These are phyloP conservation scores for Entomobrya multifasciata DNA, from an alignment of 2,888 invertebrate species.

Conservation along the genomic window DNA sequence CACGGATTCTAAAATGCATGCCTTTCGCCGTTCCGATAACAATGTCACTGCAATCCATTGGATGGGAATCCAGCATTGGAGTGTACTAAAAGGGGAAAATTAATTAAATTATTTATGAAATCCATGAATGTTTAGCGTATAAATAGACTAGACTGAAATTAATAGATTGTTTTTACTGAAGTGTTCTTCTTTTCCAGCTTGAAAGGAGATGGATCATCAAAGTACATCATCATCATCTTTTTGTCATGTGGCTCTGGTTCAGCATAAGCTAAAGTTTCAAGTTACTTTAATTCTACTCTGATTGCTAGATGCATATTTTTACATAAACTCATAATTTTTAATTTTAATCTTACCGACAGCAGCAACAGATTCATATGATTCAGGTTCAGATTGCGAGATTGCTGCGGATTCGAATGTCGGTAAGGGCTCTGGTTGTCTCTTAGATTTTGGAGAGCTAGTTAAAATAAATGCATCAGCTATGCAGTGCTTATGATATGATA, in stretches of 20 bases:
- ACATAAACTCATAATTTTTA: too few species aligned
- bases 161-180: slow-evolving; percentile 2
- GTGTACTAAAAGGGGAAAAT: slow-evolving; percentile 81
- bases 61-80: slow-evolving; percentile 92
- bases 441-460: not conserved
- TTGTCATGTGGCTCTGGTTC: slow-evolving; percentile 77
- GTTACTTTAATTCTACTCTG: too few species aligned
- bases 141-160: too few species aligned
- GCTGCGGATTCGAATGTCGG: too few species aligned
- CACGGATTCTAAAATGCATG: slow-evolving; percentile 90
- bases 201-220: not conserved
- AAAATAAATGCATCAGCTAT: not conserved
- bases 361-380: slow-evolving; percentile 77
- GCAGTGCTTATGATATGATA: too few species aligned
- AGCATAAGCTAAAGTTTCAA: not conserved
- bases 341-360: slow-evolving; percentile 22
- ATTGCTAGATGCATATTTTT: too few species aligned
- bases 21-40: slow-evolving; percentile 94
- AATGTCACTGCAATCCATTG: slow-evolving; percentile 98
- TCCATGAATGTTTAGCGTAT: not conserved
- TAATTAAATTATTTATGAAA: slow-evolving; percentile 2
- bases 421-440: not conserved
- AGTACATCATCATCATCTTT: slow-evolving; percentile 79
- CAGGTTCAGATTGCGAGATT: slow-evolving; percentile 76
- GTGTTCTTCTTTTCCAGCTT: slow-evolving; percentile 1